Conservation (phyloP, 2,113 vertebrate genomes). For the Psilopogon haemacephalus region DNA sequence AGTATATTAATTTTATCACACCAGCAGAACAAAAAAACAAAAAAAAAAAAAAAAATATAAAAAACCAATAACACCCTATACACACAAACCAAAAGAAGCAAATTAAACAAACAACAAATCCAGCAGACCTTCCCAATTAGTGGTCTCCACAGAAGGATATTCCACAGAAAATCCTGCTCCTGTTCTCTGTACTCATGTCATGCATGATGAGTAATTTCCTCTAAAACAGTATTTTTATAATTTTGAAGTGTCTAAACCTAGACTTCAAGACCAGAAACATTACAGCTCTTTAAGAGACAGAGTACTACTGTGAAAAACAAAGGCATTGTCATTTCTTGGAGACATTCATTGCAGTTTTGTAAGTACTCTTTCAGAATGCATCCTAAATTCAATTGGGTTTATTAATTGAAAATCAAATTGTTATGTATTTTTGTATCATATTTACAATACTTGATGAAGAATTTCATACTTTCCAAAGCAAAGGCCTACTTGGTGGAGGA, state of each 20-base stretch:
- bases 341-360: background rate
- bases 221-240: background rate
- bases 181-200: background rate
- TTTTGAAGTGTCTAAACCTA: conserved; percentile 3
- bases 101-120: no score
- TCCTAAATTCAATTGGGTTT: conserved; percentile 20
- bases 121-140: background rate
- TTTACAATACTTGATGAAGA: background rate
- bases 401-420: background rate
- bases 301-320: conserved; percentile 30
- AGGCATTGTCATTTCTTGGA: background rate
- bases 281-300: background rate
- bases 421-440: background rate
- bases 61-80: no score
- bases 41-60: no score
- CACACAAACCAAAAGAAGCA: no score
- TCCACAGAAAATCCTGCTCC: background rate
- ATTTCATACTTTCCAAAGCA: background rate
- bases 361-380: conserved; percentile 36
- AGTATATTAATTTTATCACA: background rate
- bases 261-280: conserved; percentile 34
- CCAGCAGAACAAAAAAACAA: background rate
- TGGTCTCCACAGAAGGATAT: background rate
- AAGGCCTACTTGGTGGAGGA: background rate
- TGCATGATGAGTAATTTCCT: background rate